Conservation (phyloP, 2,888 invertebrate species). For the Eurois occulta region DNA sequence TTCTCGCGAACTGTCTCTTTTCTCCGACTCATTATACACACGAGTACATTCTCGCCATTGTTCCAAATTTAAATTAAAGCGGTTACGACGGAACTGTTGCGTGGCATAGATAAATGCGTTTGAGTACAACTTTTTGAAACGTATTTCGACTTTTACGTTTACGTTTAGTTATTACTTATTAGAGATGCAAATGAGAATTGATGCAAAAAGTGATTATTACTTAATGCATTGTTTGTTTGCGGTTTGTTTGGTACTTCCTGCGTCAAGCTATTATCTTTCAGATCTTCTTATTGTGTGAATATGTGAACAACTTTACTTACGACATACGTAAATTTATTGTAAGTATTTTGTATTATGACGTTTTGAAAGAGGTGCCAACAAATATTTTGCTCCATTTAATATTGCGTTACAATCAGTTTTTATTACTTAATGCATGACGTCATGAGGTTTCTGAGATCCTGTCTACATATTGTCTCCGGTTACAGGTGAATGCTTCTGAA, state of each 20-base stretch:
- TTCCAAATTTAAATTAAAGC: slow-evolving; percentile 66
- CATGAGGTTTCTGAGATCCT: slow-evolving; percentile 5
- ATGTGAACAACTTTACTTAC: slow-evolving; percentile 28
- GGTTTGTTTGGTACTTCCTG: slow-evolving; percentile 12
- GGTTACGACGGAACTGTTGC: slow-evolving; percentile 58
- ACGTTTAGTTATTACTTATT: slow-evolving; percentile 27
- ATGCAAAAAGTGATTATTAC: slow-evolving; percentile 32
- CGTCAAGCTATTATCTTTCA: neutral
- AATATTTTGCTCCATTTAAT: slow-evolving; percentile 12
- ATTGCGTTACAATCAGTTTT: slow-evolving; percentile 7
- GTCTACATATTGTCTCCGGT: slow-evolving; percentile 20
- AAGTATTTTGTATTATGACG: neutral
- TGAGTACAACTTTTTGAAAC: slow-evolving; percentile 39
- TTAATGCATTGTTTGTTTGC: slow-evolving; percentile 20
- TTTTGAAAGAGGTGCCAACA: slow-evolving; percentile 30
- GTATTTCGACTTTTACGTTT: slow-evolving; percentile 30
- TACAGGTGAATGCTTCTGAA: slow-evolving; percentile 31
- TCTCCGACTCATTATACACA: slow-evolving; percentile 67
- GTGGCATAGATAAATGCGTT: slow-evolving; percentile 60
- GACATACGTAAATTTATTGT: neutral
- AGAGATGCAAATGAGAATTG: slow-evolving; percentile 30
- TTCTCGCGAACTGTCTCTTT: slow-evolving; percentile 77
- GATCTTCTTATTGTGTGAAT: slow-evolving; percentile 13
- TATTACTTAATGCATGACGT: slow-evolving; percentile 15
- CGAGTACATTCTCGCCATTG: slow-evolving; percentile 73